Conservation (phyloP, 2,113 vertebrate species). For the Mobula hypostoma region DNA sequence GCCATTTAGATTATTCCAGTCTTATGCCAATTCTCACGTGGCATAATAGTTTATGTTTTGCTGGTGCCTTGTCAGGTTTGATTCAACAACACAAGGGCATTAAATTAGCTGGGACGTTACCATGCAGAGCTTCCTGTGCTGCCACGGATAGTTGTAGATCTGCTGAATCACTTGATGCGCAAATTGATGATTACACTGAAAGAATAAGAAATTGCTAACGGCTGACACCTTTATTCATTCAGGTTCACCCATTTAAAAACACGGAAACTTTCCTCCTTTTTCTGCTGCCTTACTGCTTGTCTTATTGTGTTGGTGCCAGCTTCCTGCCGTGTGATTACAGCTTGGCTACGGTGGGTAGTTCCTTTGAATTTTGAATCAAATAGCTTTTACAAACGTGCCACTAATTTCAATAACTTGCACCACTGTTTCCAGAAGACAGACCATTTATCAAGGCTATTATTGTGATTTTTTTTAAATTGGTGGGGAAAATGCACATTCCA, state of each 20-base stretch:
- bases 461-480: background rate
- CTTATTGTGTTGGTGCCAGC: conserved; percentile 47
- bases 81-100: conserved; percentile 58
- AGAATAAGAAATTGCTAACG: conserved; percentile 53
- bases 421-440: conserved; percentile 24
- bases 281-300: conserved; percentile 44
- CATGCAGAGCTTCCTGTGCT: conserved; percentile 54
- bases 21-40: conserved; percentile 53
- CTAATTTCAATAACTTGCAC: conserved; percentile 43
- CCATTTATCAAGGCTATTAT: conserved; percentile 27
- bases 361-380: conserved; percentile 55
- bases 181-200: conserved; percentile 58
- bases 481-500: background rate
- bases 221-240: conserved; percentile 50
- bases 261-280: conserved; percentile 44
- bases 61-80: conserved; percentile 60
- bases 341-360: conserved; percentile 50
- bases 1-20: conserved; percentile 56
- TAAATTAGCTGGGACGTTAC: conserved; percentile 62
- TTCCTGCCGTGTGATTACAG: conserved; percentile 52
- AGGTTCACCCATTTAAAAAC: conserved; percentile 48
- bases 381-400: conserved; percentile 42
- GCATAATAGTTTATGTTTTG: conserved; percentile 62
- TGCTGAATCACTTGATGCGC: conserved; percentile 54
- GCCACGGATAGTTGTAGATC: conserved; percentile 47